Evolutionary conservation across 1,140 invertebrate species (phyloP), one percentile per base, ranked within the genome.

Genomic region (Pemphigus obesinymphae): DNA sequence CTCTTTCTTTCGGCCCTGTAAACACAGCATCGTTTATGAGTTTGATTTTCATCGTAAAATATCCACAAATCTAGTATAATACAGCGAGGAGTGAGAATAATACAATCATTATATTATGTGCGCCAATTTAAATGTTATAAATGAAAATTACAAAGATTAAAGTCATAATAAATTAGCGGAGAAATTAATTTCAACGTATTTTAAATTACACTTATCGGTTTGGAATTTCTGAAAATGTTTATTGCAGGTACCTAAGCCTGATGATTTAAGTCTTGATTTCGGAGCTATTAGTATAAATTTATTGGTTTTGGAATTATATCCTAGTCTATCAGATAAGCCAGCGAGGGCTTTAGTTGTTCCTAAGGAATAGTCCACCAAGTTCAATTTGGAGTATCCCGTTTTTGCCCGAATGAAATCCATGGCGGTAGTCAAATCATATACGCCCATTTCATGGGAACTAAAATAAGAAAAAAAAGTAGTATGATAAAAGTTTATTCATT

Each of bases 361-460:
- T 88, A 93, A 92, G 0, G 92, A 92, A 84, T 91, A 90, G 2
- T 89, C 89, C 7, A 90, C 83, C 83, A 92, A 92, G 82, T 87
- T 88, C 3, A 93, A 50, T 78, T 89, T 85, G 37, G 85, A 83
- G 13, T 85, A 80, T 23, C 86, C 84, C 3, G 86, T 85, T n/a
- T 17, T 61, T 40, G 45, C 40, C 6, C 63, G 15, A 10, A 90
- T 87, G 82, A 88, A 90, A 84, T 92, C 89, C 58, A 91, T 87
- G 83, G 88, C 88, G 15, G 90, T 88, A 20, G 91, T 89, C 11
- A 91, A 82, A 84, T 92, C 91, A 83, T 89, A 89, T 40, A 87
- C 83, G 7, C 89, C 90, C 89, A 91, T 90, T 84, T 91, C 88
- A 82, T 90, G 88, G 84, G 86, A 90, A 75, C 85, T 84, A 63